A percentile compares a stretch with the other conserved stretches of the same genome.
These are phyloP conservation scores for Aurelia aurita DNA, from an alignment of 30 jellyfish, hydroid and myxozoan genomes.

Conservation along the genomic window DNA sequence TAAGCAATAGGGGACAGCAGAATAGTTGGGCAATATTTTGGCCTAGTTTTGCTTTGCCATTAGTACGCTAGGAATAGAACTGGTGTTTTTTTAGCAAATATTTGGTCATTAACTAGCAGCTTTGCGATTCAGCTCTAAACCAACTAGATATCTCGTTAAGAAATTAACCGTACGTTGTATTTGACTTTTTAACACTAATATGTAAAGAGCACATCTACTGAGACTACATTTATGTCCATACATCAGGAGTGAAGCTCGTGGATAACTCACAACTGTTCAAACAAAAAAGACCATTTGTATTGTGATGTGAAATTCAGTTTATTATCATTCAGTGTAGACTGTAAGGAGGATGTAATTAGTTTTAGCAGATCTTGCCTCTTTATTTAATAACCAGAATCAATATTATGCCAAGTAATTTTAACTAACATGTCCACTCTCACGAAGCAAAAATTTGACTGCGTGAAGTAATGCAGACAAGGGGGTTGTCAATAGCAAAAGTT, in stretches of 20 bases:
- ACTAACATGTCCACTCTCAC: conserved; percentile 21
- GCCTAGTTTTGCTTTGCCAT: too few species aligned
- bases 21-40: background rate
- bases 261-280: conserved; percentile 43
- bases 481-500: background rate
- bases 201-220: conserved; percentile 9
- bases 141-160: background rate
- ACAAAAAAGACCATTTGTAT: background rate
- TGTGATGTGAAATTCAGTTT: background rate
- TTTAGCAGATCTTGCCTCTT: conserved; percentile 2
- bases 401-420: conserved; percentile 2
- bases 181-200: conserved; percentile 3
- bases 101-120: background rate
- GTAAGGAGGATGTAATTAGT: background rate
- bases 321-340: background rate
- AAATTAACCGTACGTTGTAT: background rate
- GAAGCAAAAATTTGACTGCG: background rate
- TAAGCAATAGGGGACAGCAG: background rate
- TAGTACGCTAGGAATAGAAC: too few species aligned
- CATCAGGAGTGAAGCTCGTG: conserved; percentile 8
- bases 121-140: background rate
- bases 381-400: background rate
- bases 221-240: conserved; percentile 10
- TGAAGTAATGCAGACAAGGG: background rate
- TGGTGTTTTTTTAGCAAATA: background rate